phyloP scores from a whole-genome alignment of 2,797 vertebrate species.

The Eupleurogrammus muticus region DNA sequence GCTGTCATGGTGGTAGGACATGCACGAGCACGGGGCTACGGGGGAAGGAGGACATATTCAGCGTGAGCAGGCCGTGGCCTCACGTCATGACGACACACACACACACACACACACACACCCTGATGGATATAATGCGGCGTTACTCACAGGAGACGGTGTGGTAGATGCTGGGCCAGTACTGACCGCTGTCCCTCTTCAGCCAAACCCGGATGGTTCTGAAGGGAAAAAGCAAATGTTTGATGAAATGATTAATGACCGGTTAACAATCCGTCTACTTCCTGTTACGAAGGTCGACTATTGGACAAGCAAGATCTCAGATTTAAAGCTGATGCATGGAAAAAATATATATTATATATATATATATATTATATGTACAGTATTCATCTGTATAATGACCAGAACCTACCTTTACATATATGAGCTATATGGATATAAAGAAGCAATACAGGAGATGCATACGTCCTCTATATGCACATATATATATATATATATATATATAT shows the following conservation, averaged over 20 bases:
- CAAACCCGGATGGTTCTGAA: conserved; percentile 95
- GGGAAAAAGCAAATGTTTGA: conserved; percentile 19
- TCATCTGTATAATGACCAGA: too few species aligned
- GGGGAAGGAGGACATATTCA: conserved; percentile 1
- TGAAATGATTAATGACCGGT: too few species aligned
- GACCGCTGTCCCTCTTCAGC: conserved; percentile 98
- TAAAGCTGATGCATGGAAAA: not conserved
- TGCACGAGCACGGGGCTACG: conserved; percentile 92
- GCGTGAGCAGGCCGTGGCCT: not conserved
- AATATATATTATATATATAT: too few species aligned
- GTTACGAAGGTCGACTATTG: not conserved
- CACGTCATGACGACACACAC: too few species aligned
- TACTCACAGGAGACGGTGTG: conserved; percentile 97
- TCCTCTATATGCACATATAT: too few species aligned
- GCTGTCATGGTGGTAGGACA: conserved; percentile 97
- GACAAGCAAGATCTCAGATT: not conserved
- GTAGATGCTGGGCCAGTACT: conserved; percentile 98
- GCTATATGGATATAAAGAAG: too few species aligned
- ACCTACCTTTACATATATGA: too few species aligned
- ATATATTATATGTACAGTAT: too few species aligned
- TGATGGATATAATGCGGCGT: not conserved
- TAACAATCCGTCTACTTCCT: not conserved
- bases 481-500: too few species aligned
- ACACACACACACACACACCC: too few species aligned
- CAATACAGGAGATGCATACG: too few species aligned